A percentile compares a stretch with the other conserved stretches of the same genome.
These are phyloP conservation scores for Chascanopsetta lugubris DNA, from an alignment of 2,113 vertebrate genomes.

Conservation along the genomic window DNA sequence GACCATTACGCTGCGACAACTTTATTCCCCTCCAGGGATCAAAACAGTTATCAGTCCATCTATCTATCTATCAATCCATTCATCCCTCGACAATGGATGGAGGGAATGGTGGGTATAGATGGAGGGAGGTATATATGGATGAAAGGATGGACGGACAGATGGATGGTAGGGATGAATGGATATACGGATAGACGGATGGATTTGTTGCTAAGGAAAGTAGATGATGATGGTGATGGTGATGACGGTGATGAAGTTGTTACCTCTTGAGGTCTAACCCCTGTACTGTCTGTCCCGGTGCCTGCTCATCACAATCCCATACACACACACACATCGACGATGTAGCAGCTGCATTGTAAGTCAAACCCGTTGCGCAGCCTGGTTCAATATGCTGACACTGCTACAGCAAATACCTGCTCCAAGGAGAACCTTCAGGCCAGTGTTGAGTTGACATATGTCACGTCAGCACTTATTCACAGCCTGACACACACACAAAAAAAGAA, in stretches of 20 bases:
- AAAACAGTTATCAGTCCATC: too few species aligned
- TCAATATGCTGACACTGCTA: conserved; percentile 54
- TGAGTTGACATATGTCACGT: conserved; percentile 57
- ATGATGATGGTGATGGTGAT: neutral
- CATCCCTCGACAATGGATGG: too few species aligned
- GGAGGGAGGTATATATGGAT: conserved; percentile 19
- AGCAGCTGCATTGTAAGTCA: conserved; percentile 27
- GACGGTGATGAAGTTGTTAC: neutral
- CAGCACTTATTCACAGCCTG: conserved; percentile 35
- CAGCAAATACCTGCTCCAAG: conserved; percentile 41
- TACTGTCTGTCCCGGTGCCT: conserved; percentile 6
- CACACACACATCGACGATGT: conserved; percentile 28
- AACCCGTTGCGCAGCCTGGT: conserved; percentile 33
- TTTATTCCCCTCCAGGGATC: too few species aligned
- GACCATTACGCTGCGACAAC: too few species aligned
- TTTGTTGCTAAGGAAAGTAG: neutral
- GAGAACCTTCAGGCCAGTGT: conserved; percentile 46
- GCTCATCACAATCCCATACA: conserved; percentile 27
- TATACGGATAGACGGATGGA: neutral
- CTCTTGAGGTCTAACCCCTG: conserved; percentile 9
- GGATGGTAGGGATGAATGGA: neutral
- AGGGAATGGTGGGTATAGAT: conserved; percentile 23
- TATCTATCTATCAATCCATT: too few species aligned
- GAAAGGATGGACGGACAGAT: conserved; percentile 7
- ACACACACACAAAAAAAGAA: conserved; percentile 33